Evolutionary conservation across 2,797 vertebrate species (phyloP).

Genomic region (Hyperoplus immaculatus): DNA sequence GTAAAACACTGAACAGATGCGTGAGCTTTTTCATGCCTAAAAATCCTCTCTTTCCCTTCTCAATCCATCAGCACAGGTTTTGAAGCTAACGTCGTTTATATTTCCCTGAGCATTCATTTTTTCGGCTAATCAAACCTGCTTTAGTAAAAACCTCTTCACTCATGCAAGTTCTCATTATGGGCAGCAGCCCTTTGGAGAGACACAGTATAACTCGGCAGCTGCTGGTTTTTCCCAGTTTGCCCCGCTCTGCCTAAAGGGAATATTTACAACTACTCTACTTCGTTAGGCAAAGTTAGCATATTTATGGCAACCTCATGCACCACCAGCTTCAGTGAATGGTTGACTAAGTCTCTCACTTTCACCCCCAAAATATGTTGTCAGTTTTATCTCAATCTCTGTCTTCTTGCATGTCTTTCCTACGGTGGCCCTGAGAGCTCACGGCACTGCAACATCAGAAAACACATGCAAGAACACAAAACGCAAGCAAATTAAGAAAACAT

Average conservation of each 20-base stretch:
- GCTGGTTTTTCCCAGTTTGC: conserved; percentile 30
- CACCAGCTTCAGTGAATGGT: neutral
- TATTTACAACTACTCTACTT: conserved; percentile 5
- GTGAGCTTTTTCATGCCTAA: neutral
- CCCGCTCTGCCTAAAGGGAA: neutral
- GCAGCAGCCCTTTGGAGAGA: conserved; percentile 13
- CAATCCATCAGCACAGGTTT: neutral
- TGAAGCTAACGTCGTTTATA: neutral
- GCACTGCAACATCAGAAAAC: too few relatives aligned
- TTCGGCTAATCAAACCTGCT: conserved; percentile 15
- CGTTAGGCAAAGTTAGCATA: conserved; percentile 2
- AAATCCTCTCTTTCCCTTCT: neutral
- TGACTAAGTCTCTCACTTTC: neutral
- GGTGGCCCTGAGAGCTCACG: too few relatives aligned
- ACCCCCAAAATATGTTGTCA: neutral
- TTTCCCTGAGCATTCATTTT: neutral
- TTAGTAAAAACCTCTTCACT: conserved; percentile 28
- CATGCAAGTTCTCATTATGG: conserved; percentile 21
- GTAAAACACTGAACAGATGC: neutral
- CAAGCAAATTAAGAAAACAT: too few relatives aligned
- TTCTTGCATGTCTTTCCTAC: neutral
- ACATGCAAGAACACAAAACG: too few relatives aligned
- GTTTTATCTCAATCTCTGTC: neutral
- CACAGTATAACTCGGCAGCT: conserved; percentile 14
- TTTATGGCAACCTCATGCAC: conserved; percentile 14